phyloP scores from a whole-genome alignment of 2,113 vertebrate genomes.

The Setophaga coronata region DNA sequence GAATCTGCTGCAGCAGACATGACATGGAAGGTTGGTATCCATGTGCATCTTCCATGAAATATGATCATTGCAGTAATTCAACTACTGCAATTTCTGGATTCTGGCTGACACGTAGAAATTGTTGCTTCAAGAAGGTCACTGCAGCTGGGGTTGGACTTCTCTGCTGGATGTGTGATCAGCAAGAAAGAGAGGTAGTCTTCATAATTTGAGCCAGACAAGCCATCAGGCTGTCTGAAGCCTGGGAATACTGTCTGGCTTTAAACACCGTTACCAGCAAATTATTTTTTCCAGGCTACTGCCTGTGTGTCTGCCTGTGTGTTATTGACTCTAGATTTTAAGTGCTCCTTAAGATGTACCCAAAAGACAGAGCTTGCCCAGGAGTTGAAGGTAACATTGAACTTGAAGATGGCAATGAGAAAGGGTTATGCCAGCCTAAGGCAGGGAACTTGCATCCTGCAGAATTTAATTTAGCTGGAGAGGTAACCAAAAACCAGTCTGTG shows the following conservation, averaged over 20 bases:
- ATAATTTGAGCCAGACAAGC: background rate
- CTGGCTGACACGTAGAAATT: rapidly evolving
- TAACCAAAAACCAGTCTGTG: background rate
- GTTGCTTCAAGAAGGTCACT: background rate
- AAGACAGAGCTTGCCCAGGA: background rate
- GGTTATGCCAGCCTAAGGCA: background rate
- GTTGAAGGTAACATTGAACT: background rate
- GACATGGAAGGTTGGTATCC: background rate
- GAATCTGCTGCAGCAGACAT: background rate
- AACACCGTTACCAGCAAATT: background rate
- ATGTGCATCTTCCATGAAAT: background rate
- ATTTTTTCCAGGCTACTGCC: background rate
- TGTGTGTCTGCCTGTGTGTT: background rate
- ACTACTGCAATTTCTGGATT: background rate
- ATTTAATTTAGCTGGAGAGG: background rate
- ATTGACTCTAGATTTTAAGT: background rate
- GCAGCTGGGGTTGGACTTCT: rapidly evolving
- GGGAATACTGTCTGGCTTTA: background rate
- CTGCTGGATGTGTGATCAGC: background rate
- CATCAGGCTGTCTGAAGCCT: background rate
- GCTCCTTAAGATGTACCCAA: background rate
- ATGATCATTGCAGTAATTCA: background rate
- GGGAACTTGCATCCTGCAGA: rapidly evolving
- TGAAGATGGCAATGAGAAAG: background rate
- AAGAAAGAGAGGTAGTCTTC: background rate